phyloP scores from a whole-genome alignment of 2,113 vertebrate species.

The Tichodroma muraria region DNA sequence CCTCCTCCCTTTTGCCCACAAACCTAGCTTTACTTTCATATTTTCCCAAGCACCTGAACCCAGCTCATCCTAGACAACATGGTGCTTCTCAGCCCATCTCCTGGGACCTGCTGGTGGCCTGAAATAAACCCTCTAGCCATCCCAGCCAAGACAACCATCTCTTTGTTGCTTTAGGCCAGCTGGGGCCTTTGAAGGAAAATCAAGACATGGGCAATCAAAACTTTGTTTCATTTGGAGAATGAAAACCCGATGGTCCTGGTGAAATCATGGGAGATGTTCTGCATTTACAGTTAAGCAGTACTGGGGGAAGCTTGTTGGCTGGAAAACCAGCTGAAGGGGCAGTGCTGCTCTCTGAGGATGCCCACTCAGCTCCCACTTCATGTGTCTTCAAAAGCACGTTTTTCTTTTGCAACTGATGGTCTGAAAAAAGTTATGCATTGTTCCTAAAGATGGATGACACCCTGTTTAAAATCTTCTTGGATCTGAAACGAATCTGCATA shows the following conservation, averaged over 20 bases:
- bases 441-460: background rate
- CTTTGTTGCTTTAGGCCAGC: background rate
- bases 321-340: background rate
- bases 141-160: background rate
- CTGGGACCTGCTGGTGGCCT: background rate
- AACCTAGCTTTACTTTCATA: background rate
- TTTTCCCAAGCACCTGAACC: background rate
- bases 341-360: background rate
- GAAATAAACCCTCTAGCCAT: background rate
- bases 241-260: background rate
- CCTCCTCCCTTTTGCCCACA: background rate
- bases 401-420: background rate
- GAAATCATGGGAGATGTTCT: background rate
- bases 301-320: background rate
- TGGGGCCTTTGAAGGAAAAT: background rate
- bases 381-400: background rate
- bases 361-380: background rate
- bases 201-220: background rate
- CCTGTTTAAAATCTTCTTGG: background rate
- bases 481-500: background rate
- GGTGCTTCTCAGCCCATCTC: background rate
- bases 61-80: rapidly evolving
- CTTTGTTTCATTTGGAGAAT: background rate
- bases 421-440: background rate
- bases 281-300: background rate